phyloP scores from a whole-genome alignment of 2,113 vertebrate species.

The Panthera uncia region DNA sequence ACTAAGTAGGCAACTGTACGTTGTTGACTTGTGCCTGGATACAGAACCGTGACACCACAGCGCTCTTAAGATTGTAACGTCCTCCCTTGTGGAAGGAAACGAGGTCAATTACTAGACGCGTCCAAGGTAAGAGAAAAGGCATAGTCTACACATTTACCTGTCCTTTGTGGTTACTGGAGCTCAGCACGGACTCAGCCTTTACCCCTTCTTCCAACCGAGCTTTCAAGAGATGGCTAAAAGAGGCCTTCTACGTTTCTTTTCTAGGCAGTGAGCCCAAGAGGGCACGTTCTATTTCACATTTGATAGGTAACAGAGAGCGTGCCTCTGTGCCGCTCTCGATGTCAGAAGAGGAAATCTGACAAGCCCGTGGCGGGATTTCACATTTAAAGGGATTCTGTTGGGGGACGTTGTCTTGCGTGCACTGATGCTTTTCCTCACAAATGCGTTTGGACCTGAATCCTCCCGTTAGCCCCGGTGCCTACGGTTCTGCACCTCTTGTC shows the following conservation, averaged over 20 bases:
- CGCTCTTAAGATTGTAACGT: slow-evolving; percentile 68
- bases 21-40: slow-evolving; percentile 58
- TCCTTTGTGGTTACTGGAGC: slow-evolving; percentile 73
- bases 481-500: background rate
- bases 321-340: slow-evolving; percentile 47
- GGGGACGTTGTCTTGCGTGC: background rate
- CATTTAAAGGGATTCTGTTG: background rate
- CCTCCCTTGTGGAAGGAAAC: slow-evolving; percentile 76
- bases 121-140: slow-evolving; percentile 74
- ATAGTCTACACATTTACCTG: slow-evolving; percentile 67
- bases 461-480: background rate
- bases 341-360: background rate
- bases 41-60: background rate
- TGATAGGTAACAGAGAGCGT: slow-evolving; percentile 72
- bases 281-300: slow-evolving; percentile 70
- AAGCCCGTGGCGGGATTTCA: background rate
- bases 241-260: slow-evolving; percentile 76
- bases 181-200: slow-evolving; percentile 74
- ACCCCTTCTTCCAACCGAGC: slow-evolving; percentile 71
- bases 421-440: background rate
- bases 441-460: background rate
- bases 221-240: slow-evolving; percentile 69
- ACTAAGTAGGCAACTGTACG: slow-evolving; percentile 13
- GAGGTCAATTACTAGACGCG: slow-evolving; percentile 77
- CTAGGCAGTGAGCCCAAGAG: slow-evolving; percentile 74